Evolutionary conservation across 2,113 vertebrate genomes (phyloP).

Genomic region (Scalopus aquaticus): DNA sequence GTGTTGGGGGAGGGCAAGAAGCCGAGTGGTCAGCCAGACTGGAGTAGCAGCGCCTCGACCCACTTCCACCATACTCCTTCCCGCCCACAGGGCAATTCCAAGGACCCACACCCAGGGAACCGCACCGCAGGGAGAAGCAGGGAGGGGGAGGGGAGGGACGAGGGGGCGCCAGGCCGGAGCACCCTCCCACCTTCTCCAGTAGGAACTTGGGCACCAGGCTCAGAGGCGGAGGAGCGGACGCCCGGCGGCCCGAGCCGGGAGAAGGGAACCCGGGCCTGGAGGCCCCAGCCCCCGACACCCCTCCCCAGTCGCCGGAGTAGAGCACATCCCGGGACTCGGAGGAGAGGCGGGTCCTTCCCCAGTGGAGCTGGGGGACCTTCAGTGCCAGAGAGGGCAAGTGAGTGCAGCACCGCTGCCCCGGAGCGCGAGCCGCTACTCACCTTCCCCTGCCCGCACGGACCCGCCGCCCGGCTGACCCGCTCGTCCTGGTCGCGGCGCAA

Average conservation of each 20-base stretch:
- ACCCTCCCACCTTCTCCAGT: not conserved
- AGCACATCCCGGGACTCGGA: not conserved
- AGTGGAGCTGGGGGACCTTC: not conserved
- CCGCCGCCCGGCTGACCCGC: not conserved
- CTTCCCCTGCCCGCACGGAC: conserved; percentile 2
- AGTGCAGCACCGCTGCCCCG: not conserved
- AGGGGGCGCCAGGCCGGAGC: not conserved
- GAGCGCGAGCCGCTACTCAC: conserved; percentile 52
- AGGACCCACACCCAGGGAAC: not conserved
- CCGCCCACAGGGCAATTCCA: not conserved
- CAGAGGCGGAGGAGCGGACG: not conserved
- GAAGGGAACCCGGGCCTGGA: conserved; percentile 44
- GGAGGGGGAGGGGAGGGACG: not conserved
- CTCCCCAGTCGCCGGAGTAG: not conserved
- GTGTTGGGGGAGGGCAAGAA: not conserved
- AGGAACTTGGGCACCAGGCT: not conserved
- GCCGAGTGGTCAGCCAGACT: not conserved
- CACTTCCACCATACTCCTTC: not conserved
- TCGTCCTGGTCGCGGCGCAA: conserved; percentile 58
- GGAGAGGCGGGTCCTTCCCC: not conserved
- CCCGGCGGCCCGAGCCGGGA: not conserved
- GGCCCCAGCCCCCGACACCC: conserved; percentile 71
- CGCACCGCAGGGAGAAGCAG: not conserved
- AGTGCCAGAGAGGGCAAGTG: not conserved
- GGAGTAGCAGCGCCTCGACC: not conserved